Conservation (phyloP, 1,140 invertebrate genomes). For the Aleiodes sp. region DNA sequence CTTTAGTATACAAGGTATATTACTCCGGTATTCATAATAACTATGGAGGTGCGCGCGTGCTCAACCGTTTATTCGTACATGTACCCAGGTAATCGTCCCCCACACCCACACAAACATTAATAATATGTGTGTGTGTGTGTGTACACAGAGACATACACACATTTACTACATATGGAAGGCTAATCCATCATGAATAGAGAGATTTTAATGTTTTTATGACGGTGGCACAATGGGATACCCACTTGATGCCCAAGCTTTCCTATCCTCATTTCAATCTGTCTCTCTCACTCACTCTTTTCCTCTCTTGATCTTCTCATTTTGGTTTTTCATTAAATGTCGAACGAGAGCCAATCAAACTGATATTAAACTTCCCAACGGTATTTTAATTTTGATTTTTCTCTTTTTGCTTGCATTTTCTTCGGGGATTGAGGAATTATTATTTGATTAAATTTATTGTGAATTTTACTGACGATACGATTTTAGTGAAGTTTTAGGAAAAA, state of each 20-base stretch:
- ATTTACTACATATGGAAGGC: constrained; percentile 30
- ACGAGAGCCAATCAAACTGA: constrained; percentile 17
- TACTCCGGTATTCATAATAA: neutral
- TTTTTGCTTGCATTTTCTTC: no score
- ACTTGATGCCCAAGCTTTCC: constrained; percentile 55
- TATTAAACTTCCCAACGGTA: constrained; percentile 4
- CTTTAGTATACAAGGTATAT: neutral
- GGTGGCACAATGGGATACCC: constrained; percentile 61
- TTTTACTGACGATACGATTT: no score
- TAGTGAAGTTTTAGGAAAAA: no score
- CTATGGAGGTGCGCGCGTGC: neutral
- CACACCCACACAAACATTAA: constrained; percentile 39
- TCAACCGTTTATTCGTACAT: constrained; percentile 17
- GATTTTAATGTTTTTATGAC: constrained; percentile 67
- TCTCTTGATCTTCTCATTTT: constrained; percentile 39
- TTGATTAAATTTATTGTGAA: no score
- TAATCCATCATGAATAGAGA: constrained; percentile 65
- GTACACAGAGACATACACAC: constrained; percentile 6
- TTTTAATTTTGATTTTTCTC: neutral
- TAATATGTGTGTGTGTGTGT: no score
- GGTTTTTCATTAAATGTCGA: constrained; percentile 64
- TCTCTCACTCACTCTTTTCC: neutral
- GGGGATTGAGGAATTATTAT: no score
- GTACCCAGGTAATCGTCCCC: constrained; percentile 39
- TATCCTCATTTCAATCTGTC: constrained; percentile 6